Evolutionary conservation across 2,797 vertebrate species (phyloP).

Genomic region (Sternarchorhynchus goeldii): DNA sequence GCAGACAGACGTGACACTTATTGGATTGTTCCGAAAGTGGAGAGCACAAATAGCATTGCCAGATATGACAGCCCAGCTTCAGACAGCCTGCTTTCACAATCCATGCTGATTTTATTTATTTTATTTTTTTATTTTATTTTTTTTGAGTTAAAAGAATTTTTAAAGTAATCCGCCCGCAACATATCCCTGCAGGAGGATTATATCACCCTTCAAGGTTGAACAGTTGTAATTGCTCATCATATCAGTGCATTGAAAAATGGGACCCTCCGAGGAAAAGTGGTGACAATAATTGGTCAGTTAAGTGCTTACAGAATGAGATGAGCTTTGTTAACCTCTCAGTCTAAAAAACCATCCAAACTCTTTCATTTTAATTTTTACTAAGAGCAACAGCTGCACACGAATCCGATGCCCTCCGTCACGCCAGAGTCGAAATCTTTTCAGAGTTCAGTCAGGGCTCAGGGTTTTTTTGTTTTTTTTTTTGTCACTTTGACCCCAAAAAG

Average conservation of each 20-base stretch:
- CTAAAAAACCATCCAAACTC: conserved; percentile 18
- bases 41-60: conserved; percentile 8
- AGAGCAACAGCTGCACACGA: conserved; percentile 7
- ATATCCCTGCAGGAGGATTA: conserved; percentile 75
- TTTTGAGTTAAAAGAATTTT: conserved; percentile 48
- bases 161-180: conserved; percentile 65
- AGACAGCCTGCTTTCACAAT: background rate
- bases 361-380: conserved; percentile 32
- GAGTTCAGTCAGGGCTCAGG: background rate
- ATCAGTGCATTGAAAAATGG: conserved; percentile 81
- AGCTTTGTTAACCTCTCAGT: conserved; percentile 42
- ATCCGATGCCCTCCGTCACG: conserved; percentile 50
- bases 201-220: conserved; percentile 83
- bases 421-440: background rate
- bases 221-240: conserved; percentile 76
- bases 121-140: background rate
- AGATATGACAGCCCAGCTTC: conserved; percentile 11
- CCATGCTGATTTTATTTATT: background rate
- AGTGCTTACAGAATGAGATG: conserved; percentile 66
- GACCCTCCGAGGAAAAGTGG: conserved; percentile 68
- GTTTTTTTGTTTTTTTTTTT: background rate
- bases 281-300: conserved; percentile 80
- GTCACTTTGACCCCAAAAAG: conserved; percentile 18
- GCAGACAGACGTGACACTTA: background rate
- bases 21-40: conserved; percentile 9